Base-by-base conservation (phyloP, 2,113 vertebrate species). In the Zosterops hypoxanthus region DNA sequence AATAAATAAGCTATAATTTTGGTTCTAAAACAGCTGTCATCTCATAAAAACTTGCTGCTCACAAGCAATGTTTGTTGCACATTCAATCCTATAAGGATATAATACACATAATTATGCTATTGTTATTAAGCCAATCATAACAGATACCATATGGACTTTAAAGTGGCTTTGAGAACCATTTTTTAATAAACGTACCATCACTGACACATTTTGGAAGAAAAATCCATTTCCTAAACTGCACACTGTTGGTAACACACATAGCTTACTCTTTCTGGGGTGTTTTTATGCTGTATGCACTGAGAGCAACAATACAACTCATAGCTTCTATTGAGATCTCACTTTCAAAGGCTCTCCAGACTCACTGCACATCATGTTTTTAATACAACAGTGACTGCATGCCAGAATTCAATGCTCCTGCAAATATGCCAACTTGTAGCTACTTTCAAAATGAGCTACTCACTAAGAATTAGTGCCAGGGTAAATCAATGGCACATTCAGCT, bases 401-500 rank as follows among this genome's bases (percentile, higher is more conserved):
- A 96, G 92, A 90, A 96, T 91, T 94, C 90, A 95, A 90, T 65
- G 86, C 92, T 96, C 76, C 92, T 93, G 93, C 94, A 93, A 92
- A 96, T 94, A 96, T 60, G 90, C 92, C 96, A 93, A 95, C 84
- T 95, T 94, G 92, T 93, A 96, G 92, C 93, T 94, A 93, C 88
- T 93, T 92, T 93, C 90, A 95, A 95, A 97, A 94, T 59, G 87
- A 96, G 85, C 91, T 87, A 23, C 88, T 96, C 93, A 70, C 90
- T 82, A 78, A 82, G 92, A 95, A 96, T 93, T 96, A 86, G 80
- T 96, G 96, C 95, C 95, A 97, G 93, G 88, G 63, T 93, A 95
- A 96, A 97, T 97, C 95, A 96, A 95, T 96, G 93, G 94, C 95
- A 96, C 94, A 96, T 96, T 96, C 94, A 97, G 91, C 76, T 88